These are phyloP conservation scores for Parazoanthus swiftii DNA, from an alignment of 92 coral and sea anemone genomes.

Conservation along the genomic window DNA sequence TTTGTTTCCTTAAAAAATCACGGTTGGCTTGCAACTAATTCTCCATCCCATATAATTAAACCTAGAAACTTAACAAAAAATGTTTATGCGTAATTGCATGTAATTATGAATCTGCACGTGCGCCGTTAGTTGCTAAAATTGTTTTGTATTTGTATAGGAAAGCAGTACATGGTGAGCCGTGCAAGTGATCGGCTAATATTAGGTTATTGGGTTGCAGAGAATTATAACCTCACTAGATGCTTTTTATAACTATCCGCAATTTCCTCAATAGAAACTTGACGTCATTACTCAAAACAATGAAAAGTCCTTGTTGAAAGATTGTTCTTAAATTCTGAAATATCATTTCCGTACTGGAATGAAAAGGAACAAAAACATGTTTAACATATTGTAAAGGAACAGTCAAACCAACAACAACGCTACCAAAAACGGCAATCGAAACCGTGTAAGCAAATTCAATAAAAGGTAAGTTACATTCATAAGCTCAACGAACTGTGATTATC, in stretches of 20 bases:
- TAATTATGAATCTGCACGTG: no score
- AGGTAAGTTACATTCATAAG: not conserved
- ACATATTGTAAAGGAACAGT: not conserved
- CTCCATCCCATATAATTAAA: no score
- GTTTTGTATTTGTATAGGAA: no score
- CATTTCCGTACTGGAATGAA: not conserved
- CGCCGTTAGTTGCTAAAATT: no score
- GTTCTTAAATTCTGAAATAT: not conserved
- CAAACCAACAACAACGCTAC: not conserved
- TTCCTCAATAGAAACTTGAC: not conserved
- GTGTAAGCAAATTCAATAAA: not conserved
- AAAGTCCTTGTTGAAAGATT: not conserved
- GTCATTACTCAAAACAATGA: not conserved
- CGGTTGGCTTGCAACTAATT: no score
- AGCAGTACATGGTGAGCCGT: no score
- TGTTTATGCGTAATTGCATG: no score
- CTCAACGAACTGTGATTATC: not conserved
- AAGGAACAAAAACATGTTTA: not conserved
- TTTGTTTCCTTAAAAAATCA: no score
- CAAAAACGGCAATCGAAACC: not conserved
- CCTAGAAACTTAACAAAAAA: no score
- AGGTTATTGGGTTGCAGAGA: not conserved
- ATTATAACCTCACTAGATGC: not conserved
- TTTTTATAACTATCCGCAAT: not conserved
- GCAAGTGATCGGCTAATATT: no score